Evolutionary conservation across 2,888 invertebrate species (phyloP).

Genomic region (Podabrus alpinus): DNA sequence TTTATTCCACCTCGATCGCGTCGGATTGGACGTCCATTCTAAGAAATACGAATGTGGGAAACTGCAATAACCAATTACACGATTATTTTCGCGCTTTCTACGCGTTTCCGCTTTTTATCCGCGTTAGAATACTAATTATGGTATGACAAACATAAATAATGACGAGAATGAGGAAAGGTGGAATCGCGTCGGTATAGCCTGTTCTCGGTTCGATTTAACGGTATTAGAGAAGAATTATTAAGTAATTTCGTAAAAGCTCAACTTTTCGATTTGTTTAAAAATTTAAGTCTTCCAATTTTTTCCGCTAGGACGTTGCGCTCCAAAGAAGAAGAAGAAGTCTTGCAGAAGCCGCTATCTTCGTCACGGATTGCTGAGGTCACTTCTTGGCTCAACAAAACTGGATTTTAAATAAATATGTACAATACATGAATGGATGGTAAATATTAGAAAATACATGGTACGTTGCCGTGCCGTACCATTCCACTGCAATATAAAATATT

Average conservation of each 20-base stretch:
- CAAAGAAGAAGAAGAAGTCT: conserved; percentile 15
- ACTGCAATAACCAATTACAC: conserved; percentile 30
- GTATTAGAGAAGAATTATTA: conserved; percentile 1
- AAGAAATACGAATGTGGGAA: conserved; percentile 28
- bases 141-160: conserved; percentile 28
- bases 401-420: conserved; percentile 35
- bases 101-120: conserved; percentile 30
- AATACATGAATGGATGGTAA: conserved; percentile 25
- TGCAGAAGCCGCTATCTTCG: conserved; percentile 25
- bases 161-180: conserved; percentile 30
- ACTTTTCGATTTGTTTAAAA: background rate
- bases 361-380: conserved; percentile 25
- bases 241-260: conserved; percentile 11
- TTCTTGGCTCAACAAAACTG: conserved; percentile 29
- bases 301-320: conserved; percentile 23
- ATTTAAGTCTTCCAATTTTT: conserved; percentile 14
- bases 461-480: background rate
- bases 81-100: conserved; percentile 28
- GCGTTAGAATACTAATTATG: conserved; percentile 27
- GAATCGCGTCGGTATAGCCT: conserved; percentile 2
- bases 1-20: conserved; percentile 9
- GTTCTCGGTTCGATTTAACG: background rate
- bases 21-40: conserved; percentile 17
- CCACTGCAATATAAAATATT: background rate
- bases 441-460: conserved; percentile 31